Conservation (phyloP, 2,797 vertebrate species). For the Rousettus madagascariensis region DNA sequence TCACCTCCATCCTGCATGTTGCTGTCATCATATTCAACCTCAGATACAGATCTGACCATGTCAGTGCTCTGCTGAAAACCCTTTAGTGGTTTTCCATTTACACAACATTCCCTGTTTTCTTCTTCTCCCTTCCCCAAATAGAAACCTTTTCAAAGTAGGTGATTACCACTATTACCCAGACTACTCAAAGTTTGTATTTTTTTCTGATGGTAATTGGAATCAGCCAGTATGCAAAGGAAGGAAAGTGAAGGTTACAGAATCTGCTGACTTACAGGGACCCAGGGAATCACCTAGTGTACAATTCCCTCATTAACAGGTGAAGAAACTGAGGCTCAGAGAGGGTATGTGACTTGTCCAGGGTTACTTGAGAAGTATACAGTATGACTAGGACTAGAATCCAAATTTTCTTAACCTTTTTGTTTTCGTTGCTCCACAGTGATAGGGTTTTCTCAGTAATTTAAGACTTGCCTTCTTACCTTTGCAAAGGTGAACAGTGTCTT, state of each 20-base stretch:
- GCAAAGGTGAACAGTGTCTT: background rate
- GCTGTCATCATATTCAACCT: background rate
- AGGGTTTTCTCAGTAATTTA: constrained; percentile 34
- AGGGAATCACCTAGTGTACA: background rate
- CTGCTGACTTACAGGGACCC: background rate
- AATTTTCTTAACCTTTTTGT: constrained; percentile 49
- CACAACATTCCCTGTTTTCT: background rate
- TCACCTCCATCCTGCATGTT: background rate
- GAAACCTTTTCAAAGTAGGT: background rate
- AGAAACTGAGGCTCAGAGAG: background rate
- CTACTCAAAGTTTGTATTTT: background rate
- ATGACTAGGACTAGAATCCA: background rate
- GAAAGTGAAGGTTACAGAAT: background rate
- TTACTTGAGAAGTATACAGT: background rate
- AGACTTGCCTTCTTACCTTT: constrained; percentile 28
- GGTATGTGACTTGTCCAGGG: background rate
- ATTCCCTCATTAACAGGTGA: constrained; percentile 4
- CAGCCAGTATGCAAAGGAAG: background rate
- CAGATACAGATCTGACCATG: background rate
- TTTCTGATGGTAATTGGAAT: background rate
- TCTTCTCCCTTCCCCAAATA: background rate
- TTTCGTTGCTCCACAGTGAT: background rate
- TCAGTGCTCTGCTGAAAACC: background rate
- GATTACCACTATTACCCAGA: background rate
- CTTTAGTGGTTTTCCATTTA: background rate